Base-by-base conservation (phyloP, 2,113 vertebrate species). In the Natator depressus region DNA sequence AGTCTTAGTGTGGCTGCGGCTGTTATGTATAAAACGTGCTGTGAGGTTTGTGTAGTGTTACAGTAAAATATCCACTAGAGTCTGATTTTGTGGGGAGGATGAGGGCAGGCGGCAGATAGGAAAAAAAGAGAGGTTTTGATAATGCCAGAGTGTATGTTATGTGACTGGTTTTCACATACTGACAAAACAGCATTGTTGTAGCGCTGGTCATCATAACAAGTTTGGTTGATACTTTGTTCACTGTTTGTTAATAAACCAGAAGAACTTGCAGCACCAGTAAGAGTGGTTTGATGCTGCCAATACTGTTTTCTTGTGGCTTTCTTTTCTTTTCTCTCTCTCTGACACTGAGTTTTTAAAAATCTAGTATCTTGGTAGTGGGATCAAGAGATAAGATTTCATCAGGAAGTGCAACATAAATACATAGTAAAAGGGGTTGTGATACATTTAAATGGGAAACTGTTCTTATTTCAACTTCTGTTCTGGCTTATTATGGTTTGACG, bases 301-400 rank as follows among this genome's bases (percentile, higher is more conserved):
- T 95, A 92, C 2, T 25, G 78, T 96, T 97, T 95, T 92, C 90
- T 97, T 97, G 96, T 94, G 96, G 96, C 88, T 96, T 95, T 53
- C 5, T 38, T 19, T 17, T 69, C 8, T 59, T 59, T 19, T 38
- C 13, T 4, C 47, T 35, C 35, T 10, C n/a, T 2, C 50, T 20
- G 55, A 8, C 38, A 35, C 16, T 46, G n/a, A 11, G 24, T 90
- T 83, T 96, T 96, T 96, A 87, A 94, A 93, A 96, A 95, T 95
- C 96, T 95, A 89, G 65, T 79, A 35, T 96, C 91, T 96, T 97
- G 96, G 78, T 96, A 96, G 95, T 95, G 90, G 92, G 92, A 94
- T 89, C 38, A 69, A 90, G 90, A 93, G 95, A 97, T 97, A 96
- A 97, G 95, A 97, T 97, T 94, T 95, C 96, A 97, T 97, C 96